Conservation (phyloP, 2,888 invertebrate genomes). For the Megalurothrips usitatus region DNA sequence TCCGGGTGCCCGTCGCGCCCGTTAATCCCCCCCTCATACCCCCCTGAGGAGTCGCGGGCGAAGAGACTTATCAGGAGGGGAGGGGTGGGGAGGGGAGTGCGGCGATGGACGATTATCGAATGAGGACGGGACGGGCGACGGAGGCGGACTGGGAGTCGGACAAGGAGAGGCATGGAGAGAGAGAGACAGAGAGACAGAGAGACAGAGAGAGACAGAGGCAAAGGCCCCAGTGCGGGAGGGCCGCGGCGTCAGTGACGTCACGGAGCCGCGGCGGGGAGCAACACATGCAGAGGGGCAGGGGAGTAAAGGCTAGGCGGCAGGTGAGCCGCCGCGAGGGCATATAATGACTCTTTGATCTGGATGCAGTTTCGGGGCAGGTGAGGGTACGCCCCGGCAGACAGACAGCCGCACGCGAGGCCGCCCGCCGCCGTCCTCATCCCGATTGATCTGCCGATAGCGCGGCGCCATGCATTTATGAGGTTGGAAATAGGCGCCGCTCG, state of each 20-base stretch:
- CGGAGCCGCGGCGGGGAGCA: too few relatives aligned
- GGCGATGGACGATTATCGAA: conserved; percentile 42
- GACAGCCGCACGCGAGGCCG: too few relatives aligned
- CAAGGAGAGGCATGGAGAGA: not conserved
- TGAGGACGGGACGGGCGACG: not conserved
- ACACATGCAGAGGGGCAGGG: too few relatives aligned
- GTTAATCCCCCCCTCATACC: not conserved
- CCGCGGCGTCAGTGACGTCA: not conserved
- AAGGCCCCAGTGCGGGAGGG: not conserved
- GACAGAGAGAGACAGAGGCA: not conserved
- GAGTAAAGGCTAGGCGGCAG: too few relatives aligned
- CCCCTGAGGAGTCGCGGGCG: conserved; percentile 33
- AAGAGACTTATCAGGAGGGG: conserved; percentile 34
- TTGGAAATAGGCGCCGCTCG: too few relatives aligned
- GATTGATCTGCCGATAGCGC: too few relatives aligned
- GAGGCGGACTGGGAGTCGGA: not conserved
- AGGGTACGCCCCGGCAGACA: too few relatives aligned
- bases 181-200: not conserved
- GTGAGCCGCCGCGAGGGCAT: not conserved
- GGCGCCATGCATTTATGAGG: too few relatives aligned
- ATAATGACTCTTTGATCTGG: not conserved
- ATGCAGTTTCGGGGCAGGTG: too few relatives aligned
- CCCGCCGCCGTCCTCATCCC: too few relatives aligned
- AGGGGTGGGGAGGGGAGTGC: conserved; percentile 45
- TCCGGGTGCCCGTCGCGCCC: not conserved